Base-by-base conservation (phyloP, 2,888 invertebrate species). In the Gymnoscelis rufifasciata region DNA sequence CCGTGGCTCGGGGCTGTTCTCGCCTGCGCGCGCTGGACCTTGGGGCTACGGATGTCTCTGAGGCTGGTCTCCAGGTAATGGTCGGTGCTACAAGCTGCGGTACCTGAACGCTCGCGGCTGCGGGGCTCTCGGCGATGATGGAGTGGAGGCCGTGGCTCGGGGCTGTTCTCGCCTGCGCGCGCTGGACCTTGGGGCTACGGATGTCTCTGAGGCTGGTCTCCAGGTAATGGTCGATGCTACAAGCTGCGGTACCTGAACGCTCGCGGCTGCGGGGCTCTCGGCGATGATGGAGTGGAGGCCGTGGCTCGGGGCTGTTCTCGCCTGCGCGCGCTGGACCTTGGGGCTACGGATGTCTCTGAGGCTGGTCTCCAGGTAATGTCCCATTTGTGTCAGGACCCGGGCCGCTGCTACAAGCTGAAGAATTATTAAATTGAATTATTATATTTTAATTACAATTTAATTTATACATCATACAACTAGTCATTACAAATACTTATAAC, bases 311-410 rank as follows among this genome's bases (percentile, higher is more conserved):
- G 94, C 7, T 97, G 97, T 72, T 94, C 95, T 0, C 90, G 97
- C 31, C 82, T 97, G 23, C 89, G 96, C 41, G 97, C 97, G 0
- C 82, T 97, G 6, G 97, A 97, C 71, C 92, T 97, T 38, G 97
- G 97, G 5, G 97, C 97, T 71, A 97, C 97, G 78, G 97, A 97
- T 80, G 94, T 97, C 0, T 96, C 96, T 19, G 97, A 97, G 78
- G 93, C 94, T 15, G 97, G 97, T 0, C 83, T 97, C 38, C 90
- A 94, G 67, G 94, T 45, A n/a, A 15, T 12, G n/a, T n/a, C n/a
- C n/a, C n/a, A n/a, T n/a, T n/a, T n/a, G n/a, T n/a, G n/a, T n/a
- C n/a, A n/a, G n/a, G n/a, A n/a, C n/a, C n/a, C n/a, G n/a, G n/a
- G 13, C 3, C 7, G 15, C 13, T 8, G 8, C n/a, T n/a, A n/a